Conservation (phyloP, 2,797 vertebrate genomes). For the Chrysocyon brachyurus region DNA sequence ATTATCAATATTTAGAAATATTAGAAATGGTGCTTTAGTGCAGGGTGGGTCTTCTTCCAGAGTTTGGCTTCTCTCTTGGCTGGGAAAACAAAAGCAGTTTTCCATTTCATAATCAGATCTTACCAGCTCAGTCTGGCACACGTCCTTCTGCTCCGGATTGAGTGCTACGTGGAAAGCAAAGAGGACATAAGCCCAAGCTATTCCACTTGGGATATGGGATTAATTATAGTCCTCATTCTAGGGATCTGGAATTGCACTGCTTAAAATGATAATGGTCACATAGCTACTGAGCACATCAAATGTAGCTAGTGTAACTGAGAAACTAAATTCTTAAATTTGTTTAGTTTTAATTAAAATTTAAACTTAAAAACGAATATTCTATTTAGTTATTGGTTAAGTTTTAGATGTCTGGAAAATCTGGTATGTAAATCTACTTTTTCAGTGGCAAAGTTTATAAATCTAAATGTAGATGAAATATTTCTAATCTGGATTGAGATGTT, state of each 20-base stretch:
- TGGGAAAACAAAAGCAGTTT: neutral
- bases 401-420: neutral
- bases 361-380: neutral
- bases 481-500: neutral
- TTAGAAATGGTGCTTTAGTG: neutral
- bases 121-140: neutral
- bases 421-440: neutral
- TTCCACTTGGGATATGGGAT: neutral
- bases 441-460: neutral
- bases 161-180: neutral
- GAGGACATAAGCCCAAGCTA: neutral
- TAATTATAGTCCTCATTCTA: no score
- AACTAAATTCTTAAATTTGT: neutral
- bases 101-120: neutral
- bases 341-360: neutral
- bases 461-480: neutral
- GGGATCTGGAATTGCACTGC: neutral
- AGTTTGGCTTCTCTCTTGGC: neutral
- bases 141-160: rapidly evolving
- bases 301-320: neutral
- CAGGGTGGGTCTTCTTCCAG: neutral
- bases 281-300: neutral
- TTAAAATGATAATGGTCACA: neutral
- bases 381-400: neutral
- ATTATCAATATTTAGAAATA: neutral